Percentiles rank a stretch among this genome's conserved stretches.
phyloP scores from a whole-genome alignment of 2,888 invertebrate genomes.

The Sphecodes monilicornis region DNA sequence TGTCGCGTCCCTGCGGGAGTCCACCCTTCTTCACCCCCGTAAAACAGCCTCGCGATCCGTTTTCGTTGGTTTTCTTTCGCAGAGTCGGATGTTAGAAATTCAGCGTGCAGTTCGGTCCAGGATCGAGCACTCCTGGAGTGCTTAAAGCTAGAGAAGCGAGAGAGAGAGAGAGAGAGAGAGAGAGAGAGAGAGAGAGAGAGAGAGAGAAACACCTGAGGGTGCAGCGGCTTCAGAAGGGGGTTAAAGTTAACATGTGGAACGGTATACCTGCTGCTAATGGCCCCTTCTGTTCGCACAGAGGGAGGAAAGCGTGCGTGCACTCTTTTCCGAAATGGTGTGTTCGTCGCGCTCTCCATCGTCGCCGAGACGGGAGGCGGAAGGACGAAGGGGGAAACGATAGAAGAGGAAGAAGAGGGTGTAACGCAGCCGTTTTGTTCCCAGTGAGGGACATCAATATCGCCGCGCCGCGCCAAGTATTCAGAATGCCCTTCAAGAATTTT shows the following conservation, averaged over 20 bases:
- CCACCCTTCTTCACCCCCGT: neutral
- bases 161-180: neutral
- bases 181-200: constrained; percentile 11
- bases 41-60: neutral
- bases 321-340: constrained; percentile 39
- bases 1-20: neutral
- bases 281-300: constrained; percentile 30
- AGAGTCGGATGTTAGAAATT: constrained; percentile 37
- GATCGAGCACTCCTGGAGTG: constrained; percentile 18
- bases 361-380: neutral
- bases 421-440: constrained; percentile 71
- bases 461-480: constrained; percentile 75
- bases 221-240: constrained; percentile 6
- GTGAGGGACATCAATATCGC: constrained; percentile 75
- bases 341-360: constrained; percentile 17
- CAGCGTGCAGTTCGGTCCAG: constrained; percentile 37
- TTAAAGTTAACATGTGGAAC: constrained; percentile 41
- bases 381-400: constrained; percentile 9
- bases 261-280: constrained; percentile 51
- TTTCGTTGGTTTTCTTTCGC: constrained; percentile 1
- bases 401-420: constrained; percentile 29
- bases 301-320: neutral
- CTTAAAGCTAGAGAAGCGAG: neutral
- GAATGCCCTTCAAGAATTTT: constrained; percentile 81
- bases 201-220: neutral